Conservation (phyloP, 2,888 invertebrate genomes). For the Ormyrus nitidulus region DNA sequence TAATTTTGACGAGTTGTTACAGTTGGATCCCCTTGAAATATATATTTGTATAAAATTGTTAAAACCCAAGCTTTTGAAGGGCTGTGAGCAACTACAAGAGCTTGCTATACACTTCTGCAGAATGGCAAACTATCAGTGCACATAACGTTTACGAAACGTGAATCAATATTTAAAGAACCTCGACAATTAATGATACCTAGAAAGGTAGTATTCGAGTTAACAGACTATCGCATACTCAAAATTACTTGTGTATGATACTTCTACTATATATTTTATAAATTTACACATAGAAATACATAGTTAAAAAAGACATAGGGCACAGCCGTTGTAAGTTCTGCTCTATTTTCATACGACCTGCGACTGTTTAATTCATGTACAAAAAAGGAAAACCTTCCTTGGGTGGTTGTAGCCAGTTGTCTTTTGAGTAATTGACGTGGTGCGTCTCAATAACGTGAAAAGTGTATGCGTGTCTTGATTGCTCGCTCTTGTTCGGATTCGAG, state of each 20-base stretch:
- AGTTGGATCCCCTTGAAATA: slow-evolving; percentile 65
- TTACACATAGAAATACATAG: not conserved
- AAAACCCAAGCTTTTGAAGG: slow-evolving; percentile 62
- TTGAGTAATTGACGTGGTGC: slow-evolving; percentile 83
- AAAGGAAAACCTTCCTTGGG: slow-evolving; percentile 83
- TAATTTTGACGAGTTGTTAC: slow-evolving; percentile 43
- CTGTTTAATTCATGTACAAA: slow-evolving; percentile 76
- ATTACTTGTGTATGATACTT: not conserved
- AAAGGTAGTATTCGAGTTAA: too few relatives aligned
- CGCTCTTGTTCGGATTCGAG: slow-evolving; percentile 90
- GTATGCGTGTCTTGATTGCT: slow-evolving; percentile 92
- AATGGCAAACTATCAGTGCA: slow-evolving; percentile 61
- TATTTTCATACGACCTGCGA: not conserved
- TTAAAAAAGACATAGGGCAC: not conserved
- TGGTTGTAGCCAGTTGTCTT: slow-evolving; percentile 92
- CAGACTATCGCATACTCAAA: not conserved
- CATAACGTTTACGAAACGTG: slow-evolving; percentile 23
- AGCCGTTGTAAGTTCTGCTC: not conserved
- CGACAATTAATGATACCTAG: too few relatives aligned
- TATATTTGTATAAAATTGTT: slow-evolving; percentile 68
- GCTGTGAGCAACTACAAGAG: slow-evolving; percentile 68
- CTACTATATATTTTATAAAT: not conserved
- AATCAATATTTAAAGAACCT: not conserved
- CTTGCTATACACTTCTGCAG: slow-evolving; percentile 67
- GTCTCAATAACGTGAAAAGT: slow-evolving; percentile 96